Base-by-base conservation (phyloP, 2,888 invertebrate species). In the Tenthredo amoena region DNA sequence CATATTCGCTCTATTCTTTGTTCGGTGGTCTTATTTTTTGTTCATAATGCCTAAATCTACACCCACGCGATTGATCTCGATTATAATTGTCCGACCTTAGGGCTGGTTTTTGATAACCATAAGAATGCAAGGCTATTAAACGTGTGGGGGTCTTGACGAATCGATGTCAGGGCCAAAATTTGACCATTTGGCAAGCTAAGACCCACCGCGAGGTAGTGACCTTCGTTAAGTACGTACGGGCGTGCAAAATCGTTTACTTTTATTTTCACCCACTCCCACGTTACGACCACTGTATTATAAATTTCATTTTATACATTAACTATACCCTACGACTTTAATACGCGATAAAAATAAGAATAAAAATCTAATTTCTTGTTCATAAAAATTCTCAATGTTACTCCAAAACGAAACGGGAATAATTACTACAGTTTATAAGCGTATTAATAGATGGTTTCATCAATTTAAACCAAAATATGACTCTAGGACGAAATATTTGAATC, bases 121-220 rank as follows among this genome's bases (percentile, higher is more conserved):
- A 50, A 62, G 68, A 31, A 34, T 62, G 40, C 81, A 37, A 81
- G 81, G 81, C 37, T 62, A 37, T n/a, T 18, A 18, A 21, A 74
- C 82, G 85, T 50, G 85, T 50, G 84, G 85, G 85, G 83, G 86
- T 79, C 77, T 85, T 84, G 83, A 84, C 50, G 55, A 84, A 91
- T 89, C 77, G 83, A 86, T 89, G 88, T 90, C 89, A 89, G 85
- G 89, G 89, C 58, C 89, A 87, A 86, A 89, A 88, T 89, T 89
- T 86, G 87, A 86, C 76, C 85, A 86, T 86, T 89, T 86, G 87
- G 86, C 87, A 88, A 87, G 87, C 83, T 31, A 50, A 81, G 68
- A 65, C 40, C 34, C n/a, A 37, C 40, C 37, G 31, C 62, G 84
- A 87, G 86, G 85, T 79, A 87, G 85, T 86, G 88, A 86, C 87